Base-by-base conservation (phyloP, 2,797 vertebrate species). In the Myotis planiceps region DNA sequence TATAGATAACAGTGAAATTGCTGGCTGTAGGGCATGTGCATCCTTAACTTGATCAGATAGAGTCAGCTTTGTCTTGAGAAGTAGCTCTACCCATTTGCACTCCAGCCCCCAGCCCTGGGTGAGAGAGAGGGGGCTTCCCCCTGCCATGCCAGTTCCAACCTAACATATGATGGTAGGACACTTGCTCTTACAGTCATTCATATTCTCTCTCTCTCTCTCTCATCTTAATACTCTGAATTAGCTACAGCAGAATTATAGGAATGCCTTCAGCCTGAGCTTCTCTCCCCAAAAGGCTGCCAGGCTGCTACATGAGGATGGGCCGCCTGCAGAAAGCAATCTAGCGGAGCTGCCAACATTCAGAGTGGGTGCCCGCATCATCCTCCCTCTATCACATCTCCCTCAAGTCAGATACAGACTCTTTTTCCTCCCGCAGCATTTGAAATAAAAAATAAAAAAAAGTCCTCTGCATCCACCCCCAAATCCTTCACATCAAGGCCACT, bases 351-450 rank as follows among this genome's bases (percentile, higher is more conserved):
- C 32, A 13, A 32, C n/a, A 29, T 3, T 39, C 7, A 7, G 9
- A 84, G 53, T 1, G 45, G 32, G 29, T 3, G 32, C 27, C 3
- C 1, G 0, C 21, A 0, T 27, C 16, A 0, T 18, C 32, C 15
- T 29, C n/a, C 15, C 34, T 0, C 9, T 2, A 27, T 2, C 9
- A 39, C 27, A 37, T 80, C 79, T 53, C 39, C 29, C 37, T 6
- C 65, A 60, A 80, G 60, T 34, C 1, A 7, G 58, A n/a, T 5
- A 69, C 19, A 10, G 53, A 32, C 18, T 21, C 47, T 49, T 21
- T 29, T 23, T 34, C 27, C 32, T 45, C 79, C 19, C 0, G 4
- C 12, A 71, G 53, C 66, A 42, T 34, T 39, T 32, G 27, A n/a
- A 1, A 29, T 18, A 14, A 29, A 58, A 58, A 58, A 60, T 14